Evolutionary conservation across 37 sponge, comb jelly and placozoan genomes (phyloP).

Genomic region (Dysidea cf. avara): DNA sequence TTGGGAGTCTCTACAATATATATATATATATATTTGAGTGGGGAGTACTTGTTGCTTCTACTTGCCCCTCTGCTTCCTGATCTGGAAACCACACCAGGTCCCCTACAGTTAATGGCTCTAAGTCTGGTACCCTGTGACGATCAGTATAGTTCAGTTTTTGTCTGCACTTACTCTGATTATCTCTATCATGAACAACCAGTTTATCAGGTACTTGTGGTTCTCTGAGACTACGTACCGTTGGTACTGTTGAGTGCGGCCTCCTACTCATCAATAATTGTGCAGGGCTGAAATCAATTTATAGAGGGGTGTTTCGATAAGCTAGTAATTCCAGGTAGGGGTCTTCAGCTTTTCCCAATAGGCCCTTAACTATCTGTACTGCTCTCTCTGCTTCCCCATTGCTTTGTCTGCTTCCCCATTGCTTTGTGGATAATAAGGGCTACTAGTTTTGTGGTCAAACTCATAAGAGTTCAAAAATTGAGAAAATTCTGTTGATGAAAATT

Average conservation of each 20-base stretch:
- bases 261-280: constrained; percentile 43
- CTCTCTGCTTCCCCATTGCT: too few species aligned
- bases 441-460: constrained; percentile 41
- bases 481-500: constrained; percentile 35
- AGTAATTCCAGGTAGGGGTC: constrained; percentile 50
- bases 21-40: constrained; percentile 17
- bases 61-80: constrained; percentile 2
- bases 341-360: too few species aligned
- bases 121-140: constrained; percentile 8
- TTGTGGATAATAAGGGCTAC: constrained; percentile 55
- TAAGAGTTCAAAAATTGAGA: constrained; percentile 29
- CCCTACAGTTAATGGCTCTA: too few species aligned
- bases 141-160: constrained; percentile 22
- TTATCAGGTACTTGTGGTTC: constrained; percentile 19
- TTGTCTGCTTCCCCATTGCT: constrained; percentile 72
- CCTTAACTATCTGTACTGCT: constrained; percentile 42
- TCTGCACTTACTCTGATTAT: constrained; percentile 5
- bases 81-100: constrained; percentile 34
- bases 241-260: constrained; percentile 33
- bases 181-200: not conserved
- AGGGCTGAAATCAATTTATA: constrained; percentile 49
- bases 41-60: too few species aligned
- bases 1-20: constrained; percentile 11
- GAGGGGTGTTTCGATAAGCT: constrained; percentile 44
- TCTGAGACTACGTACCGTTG: constrained; percentile 11